Conservation (phyloP, 2,797 vertebrate genomes). For the Rhinoraja longicauda region DNA sequence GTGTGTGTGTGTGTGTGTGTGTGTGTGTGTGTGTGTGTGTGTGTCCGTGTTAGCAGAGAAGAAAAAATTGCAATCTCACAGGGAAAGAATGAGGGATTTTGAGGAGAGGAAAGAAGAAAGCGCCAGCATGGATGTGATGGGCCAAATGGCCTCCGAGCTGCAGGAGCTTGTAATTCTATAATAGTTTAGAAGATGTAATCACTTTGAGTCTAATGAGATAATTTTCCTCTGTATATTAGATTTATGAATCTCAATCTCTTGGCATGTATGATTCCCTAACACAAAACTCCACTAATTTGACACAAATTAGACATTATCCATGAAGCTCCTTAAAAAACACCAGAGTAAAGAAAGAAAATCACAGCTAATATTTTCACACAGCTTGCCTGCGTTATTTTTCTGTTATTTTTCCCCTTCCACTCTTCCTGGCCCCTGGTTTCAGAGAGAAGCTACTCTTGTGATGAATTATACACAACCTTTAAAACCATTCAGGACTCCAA, state of each 20-base stretch:
- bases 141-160: background rate
- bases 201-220: background rate
- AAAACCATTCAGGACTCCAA: no score
- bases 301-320: no score
- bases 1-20: no score
- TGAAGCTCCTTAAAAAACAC: no score
- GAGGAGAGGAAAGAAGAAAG: background rate
- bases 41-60: no score
- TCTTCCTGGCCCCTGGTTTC: no score
- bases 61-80: background rate
- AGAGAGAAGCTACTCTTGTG: no score
- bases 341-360: no score
- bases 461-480: no score
- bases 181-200: background rate
- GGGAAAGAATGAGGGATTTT: background rate
- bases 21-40: no score
- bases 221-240: background rate
- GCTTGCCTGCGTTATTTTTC: background rate
- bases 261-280: background rate
- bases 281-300: no score
- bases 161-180: background rate
- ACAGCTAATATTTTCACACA: background rate
- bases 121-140: background rate
- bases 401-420: background rate
- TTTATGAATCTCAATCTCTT: background rate